These are phyloP conservation scores for Hypercompe scribonia DNA, from an alignment of 2,888 invertebrate genomes.

Conservation along the genomic window DNA sequence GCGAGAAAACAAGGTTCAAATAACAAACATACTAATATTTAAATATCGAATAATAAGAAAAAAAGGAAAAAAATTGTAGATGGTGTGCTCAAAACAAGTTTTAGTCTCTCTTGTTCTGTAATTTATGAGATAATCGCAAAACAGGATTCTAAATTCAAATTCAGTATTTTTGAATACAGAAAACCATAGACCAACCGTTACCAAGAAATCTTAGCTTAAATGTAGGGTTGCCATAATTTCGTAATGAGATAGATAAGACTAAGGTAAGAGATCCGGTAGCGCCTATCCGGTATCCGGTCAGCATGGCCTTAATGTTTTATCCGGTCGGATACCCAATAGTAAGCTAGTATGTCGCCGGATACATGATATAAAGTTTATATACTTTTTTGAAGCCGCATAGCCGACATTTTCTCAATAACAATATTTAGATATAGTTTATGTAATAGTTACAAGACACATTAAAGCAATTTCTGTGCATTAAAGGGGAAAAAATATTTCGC, in stretches of 20 bases:
- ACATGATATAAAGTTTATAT: conserved; percentile 1
- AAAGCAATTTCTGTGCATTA: neutral
- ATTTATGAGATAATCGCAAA: neutral
- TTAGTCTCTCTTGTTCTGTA: neutral
- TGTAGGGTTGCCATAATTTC: conserved; percentile 18
- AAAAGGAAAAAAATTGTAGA: neutral
- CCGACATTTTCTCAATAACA: neutral
- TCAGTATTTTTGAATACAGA: neutral
- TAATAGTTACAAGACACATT: too few species aligned
- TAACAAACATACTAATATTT: neutral
- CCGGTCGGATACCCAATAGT: conserved; percentile 5
- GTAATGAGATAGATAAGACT: conserved; percentile 15
- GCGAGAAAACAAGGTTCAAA: neutral
- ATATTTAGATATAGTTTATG: neutral
- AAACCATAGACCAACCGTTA: neutral
- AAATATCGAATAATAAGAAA: neutral
- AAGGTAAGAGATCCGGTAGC: conserved; percentile 1
- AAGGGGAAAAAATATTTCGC: neutral
- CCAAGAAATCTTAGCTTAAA: neutral
- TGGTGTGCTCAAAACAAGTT: neutral
- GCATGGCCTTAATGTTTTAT: neutral
- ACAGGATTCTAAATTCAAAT: neutral
- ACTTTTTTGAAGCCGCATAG: neutral
- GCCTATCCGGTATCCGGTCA: conserved; percentile 12
- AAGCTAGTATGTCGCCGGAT: conserved; percentile 9